Base-by-base conservation (phyloP, 1,140 invertebrate genomes). In the Diorhabda sublineata region DNA sequence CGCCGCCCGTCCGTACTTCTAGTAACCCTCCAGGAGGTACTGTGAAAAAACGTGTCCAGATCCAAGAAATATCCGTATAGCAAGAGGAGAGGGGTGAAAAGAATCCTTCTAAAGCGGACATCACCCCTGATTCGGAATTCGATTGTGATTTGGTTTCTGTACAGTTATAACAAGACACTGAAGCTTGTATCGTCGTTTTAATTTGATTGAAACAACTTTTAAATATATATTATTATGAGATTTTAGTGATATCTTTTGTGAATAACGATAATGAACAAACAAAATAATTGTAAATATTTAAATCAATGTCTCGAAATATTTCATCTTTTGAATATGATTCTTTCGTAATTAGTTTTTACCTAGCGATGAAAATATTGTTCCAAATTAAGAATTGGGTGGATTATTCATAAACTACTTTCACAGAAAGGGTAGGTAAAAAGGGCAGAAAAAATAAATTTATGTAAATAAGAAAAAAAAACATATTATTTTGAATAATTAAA, bases 21-120 rank as follows among this genome's bases (percentile, higher is more conserved):
- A 83, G 81, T 71, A 80, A 79, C 69, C 78, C 80, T 5, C 60
- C 78, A 1, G 67, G 77, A 26, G 83, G 83, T 26, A 86, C 85
- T 2, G 80, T 86, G 63, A 88, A 88, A 77, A 88, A 88, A 83
- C 82, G 87, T 66, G 87, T 88, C 66, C 87, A 88, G 79, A 88
- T 88, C 70, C 87, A 88, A 80, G 87, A 88, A 76, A 87, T 88
- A 76, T 85, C 86, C 56, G 87, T 88, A 84, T 88, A 87, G 84
- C 85, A 84, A 66, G 71, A 69, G 70, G 60, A 60, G 41, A 45
- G 9, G 42, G 62, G 62, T n/a, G 58, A 59, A 47, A 58, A 59
- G 63, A 64, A 59, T 43, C 45, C 69, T 71, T 65, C 66, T 4
- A 71, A 66, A 64, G 9, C 41, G 2, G 78, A 78, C 64, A 68